Conservation (phyloP, 2,797 vertebrate species). For the Siniperca obscura region DNA sequence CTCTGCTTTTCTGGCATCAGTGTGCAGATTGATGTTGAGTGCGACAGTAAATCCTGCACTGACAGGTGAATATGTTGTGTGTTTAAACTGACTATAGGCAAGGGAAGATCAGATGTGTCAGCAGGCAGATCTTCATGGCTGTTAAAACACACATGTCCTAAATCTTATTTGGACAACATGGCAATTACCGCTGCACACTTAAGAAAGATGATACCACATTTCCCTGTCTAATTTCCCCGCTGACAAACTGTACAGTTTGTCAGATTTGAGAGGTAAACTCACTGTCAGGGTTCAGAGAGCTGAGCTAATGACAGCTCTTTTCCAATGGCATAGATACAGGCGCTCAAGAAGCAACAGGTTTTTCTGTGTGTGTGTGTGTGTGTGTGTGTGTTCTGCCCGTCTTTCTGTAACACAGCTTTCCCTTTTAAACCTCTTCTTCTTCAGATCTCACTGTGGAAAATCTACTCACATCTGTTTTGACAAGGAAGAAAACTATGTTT, state of each 20-base stretch:
- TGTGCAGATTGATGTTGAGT: slow-evolving; percentile 53
- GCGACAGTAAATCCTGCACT: slow-evolving; percentile 53
- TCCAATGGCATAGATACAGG: slow-evolving; percentile 55
- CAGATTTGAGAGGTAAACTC: slow-evolving; percentile 35
- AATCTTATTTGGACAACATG: slow-evolving; percentile 67
- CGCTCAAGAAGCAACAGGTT: slow-evolving; percentile 78
- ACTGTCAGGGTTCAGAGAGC: slow-evolving; percentile 50
- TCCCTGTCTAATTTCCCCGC: slow-evolving; percentile 55
- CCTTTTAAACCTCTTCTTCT: slow-evolving; percentile 49
- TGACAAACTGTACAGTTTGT: slow-evolving; percentile 27
- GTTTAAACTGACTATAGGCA: slow-evolving; percentile 46
- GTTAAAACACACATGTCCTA: slow-evolving; percentile 54
- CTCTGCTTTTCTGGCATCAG: slow-evolving; percentile 34
- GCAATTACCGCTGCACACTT: slow-evolving; percentile 51
- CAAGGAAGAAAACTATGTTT: slow-evolving; percentile 58
- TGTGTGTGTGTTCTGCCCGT: slow-evolving; percentile 25
- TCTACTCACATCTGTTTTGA: slow-evolving; percentile 74
- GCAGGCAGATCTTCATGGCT: slow-evolving; percentile 32
- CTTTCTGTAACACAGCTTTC: slow-evolving; percentile 37
- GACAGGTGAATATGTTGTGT: slow-evolving; percentile 56
- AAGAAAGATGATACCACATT: slow-evolving; percentile 55
- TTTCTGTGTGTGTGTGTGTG: slow-evolving; percentile 22
- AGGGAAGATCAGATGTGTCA: slow-evolving; percentile 72
- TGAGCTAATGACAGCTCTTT: slow-evolving; percentile 72
- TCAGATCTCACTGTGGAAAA: slow-evolving; percentile 71